Evolutionary conservation across 2,888 invertebrate genomes (phyloP).

Genomic region (Kuschelorhynchus macadamiae): DNA sequence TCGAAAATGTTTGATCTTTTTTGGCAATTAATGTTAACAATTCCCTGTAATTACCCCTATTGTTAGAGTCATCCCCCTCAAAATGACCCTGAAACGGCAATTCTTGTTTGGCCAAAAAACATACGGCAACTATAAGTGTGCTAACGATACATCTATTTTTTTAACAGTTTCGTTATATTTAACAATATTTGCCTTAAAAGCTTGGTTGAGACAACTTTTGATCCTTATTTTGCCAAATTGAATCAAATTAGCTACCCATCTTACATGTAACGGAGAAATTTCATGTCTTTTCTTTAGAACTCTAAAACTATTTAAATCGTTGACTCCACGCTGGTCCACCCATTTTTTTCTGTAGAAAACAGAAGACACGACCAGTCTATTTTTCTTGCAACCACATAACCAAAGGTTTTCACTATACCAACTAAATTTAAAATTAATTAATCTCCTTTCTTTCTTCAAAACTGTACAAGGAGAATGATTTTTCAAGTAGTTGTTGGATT

Average conservation of each 20-base stretch:
- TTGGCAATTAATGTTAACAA: background rate
- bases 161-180: constrained; percentile 27
- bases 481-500: no score
- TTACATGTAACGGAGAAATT: constrained; percentile 25
- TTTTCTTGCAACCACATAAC: constrained; percentile 1
- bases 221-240: constrained; percentile 25
- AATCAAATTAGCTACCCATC: constrained; percentile 32
- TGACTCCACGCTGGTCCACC: constrained; percentile 30
- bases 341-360: constrained; percentile 36
- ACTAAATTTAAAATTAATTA: no score
- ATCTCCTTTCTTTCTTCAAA: no score
- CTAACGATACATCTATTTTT: constrained; percentile 31
- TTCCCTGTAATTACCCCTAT: background rate
- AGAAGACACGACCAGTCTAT: constrained; percentile 31
- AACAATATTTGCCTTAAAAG: constrained; percentile 30
- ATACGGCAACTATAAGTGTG: constrained; percentile 31
- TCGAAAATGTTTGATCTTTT: constrained; percentile 30
- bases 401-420: no score
- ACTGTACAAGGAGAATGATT: no score
- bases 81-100: constrained; percentile 22
- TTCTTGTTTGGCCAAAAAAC: constrained; percentile 19
- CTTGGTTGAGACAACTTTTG: constrained; percentile 26
- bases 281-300: constrained; percentile 29
- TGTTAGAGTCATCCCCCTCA: constrained; percentile 21
- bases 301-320: constrained; percentile 27